Base-by-base conservation (phyloP, 2,113 vertebrate genomes). In the Pao palembangensis region DNA sequence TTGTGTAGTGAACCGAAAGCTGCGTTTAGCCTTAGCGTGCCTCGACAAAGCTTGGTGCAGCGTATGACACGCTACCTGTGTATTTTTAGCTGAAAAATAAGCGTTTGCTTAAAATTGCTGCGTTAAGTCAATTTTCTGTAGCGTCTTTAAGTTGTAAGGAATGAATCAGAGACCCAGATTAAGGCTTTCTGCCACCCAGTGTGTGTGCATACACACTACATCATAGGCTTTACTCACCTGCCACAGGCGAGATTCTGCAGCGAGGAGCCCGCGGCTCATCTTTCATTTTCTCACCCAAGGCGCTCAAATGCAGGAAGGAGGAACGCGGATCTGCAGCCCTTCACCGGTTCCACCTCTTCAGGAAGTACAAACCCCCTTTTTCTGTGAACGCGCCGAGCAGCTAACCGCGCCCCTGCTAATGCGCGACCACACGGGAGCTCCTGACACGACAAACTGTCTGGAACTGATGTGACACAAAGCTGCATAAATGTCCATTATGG, bases 1-100 rank as follows among this genome's bases (percentile, higher is more conserved):
- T 70, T 46, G 65, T 64, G 73, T 67, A 55, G 71, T 41, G 14
- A 55, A 64, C 21, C 62, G 63, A 47, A 83, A 73, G 76, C 63
- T 72, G 61, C 64, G 69, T 49, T 76, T 72, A 79, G 58, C 60
- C 19, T 60, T 67, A 21, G 55, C 61, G 69, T 19, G 51, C 21
- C 2, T 4, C 8, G 25, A 31, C 14, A 42, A 44, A 48, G 55
- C 43, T 38, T 18, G 66, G 50, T 54, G 57, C 62, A 57, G 42
- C 8, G 46, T 55, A 4, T 6, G 49, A 25, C 56, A 21, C 61
- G 63, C 55, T 1, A 2, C 47, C 11, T 5, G 31, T 18, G 15
- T 28, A 16, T 38, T 10, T 38, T 38, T 11, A 38, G 28, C 2
- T 31, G 28, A 7, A 8, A 31, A 3, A 23, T 23, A 23, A 23